Percentiles rank a stretch among this genome's conserved stretches.
Evolutionary conservation across 2,888 invertebrate genomes (phyloP).

Genomic region (Caenorhabditis zanzibari): DNA sequence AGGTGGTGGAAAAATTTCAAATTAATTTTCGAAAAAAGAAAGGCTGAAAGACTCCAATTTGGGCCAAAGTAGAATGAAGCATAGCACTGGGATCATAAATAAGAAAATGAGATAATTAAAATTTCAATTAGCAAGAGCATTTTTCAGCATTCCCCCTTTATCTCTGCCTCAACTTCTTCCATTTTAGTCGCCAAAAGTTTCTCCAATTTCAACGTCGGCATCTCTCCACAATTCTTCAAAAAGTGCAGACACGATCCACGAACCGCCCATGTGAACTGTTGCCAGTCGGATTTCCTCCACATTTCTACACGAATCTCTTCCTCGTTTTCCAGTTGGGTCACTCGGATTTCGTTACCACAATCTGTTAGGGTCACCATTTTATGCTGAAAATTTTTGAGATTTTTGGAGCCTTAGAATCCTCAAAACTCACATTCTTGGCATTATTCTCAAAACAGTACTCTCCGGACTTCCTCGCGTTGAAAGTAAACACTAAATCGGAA

Average conservation of each 20-base stretch:
- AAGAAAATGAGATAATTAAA: background rate
- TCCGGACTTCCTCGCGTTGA: constrained; percentile 71
- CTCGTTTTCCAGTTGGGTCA: constrained; percentile 68
- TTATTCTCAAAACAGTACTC: constrained; percentile 75
- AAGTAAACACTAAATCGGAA: constrained; percentile 73
- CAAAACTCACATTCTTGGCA: constrained; percentile 64
- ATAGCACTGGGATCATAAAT: constrained; percentile 38
- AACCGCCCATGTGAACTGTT: constrained; percentile 78
- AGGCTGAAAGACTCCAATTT: constrained; percentile 54
- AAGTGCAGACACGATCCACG: constrained; percentile 75
- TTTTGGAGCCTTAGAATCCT: background rate
- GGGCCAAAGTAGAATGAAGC: constrained; percentile 5
- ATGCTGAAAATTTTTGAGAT: constrained; percentile 58
- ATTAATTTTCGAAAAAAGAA: background rate
- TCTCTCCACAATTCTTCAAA: constrained; percentile 55
- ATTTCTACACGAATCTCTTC: constrained; percentile 73
- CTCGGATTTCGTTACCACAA: constrained; percentile 71
- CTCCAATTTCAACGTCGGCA: background rate
- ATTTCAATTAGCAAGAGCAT: too few species aligned
- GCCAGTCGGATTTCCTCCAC: constrained; percentile 76
- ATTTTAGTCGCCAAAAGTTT: background rate
- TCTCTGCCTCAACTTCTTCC: constrained; percentile 1
- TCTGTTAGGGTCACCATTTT: constrained; percentile 73
- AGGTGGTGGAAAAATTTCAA: constrained; percentile 1
- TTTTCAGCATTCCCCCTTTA: too few species aligned